Evolutionary conservation across 2,888 invertebrate genomes (phyloP).

Genomic region (Erpobdella octoculata): DNA sequence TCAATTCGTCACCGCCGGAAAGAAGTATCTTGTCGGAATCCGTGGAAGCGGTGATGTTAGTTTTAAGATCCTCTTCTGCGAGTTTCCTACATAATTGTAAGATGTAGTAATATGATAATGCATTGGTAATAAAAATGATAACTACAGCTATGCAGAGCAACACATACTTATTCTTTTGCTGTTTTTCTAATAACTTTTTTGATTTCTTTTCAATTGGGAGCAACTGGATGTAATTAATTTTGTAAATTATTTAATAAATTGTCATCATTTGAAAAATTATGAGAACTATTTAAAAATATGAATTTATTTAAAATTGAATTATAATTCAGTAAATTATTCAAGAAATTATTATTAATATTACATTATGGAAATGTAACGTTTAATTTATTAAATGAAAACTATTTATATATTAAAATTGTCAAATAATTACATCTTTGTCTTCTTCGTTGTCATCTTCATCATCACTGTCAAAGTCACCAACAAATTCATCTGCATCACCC

Average conservation of each 20-base stretch:
- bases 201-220: slow-evolving; percentile 22
- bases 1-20: slow-evolving; percentile 65
- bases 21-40: slow-evolving; percentile 66
- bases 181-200: slow-evolving; percentile 3
- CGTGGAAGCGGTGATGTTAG: slow-evolving; percentile 61
- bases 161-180: slow-evolving; percentile 14
- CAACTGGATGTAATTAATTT: not conserved
- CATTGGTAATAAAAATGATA: not conserved
- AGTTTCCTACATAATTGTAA: slow-evolving; percentile 56
- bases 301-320: not conserved
- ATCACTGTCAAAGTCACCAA: not conserved
- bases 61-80: slow-evolving; percentile 72
- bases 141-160: not conserved
- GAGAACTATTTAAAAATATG: too few species aligned
- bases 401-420: not conserved
- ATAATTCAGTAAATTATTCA: not conserved
- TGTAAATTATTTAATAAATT: not conserved
- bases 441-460: slow-evolving; percentile 12
- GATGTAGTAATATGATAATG: not conserved
- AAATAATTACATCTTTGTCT: slow-evolving; percentile 3
- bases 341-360: not conserved
- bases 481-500: not conserved
- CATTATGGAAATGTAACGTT: not conserved
- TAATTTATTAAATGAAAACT: not conserved
- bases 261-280: not conserved